Evolutionary conservation across 2,888 invertebrate species (phyloP), one percentile per base, ranked within the genome.

Genomic region (Nymphalis c-album): DNA sequence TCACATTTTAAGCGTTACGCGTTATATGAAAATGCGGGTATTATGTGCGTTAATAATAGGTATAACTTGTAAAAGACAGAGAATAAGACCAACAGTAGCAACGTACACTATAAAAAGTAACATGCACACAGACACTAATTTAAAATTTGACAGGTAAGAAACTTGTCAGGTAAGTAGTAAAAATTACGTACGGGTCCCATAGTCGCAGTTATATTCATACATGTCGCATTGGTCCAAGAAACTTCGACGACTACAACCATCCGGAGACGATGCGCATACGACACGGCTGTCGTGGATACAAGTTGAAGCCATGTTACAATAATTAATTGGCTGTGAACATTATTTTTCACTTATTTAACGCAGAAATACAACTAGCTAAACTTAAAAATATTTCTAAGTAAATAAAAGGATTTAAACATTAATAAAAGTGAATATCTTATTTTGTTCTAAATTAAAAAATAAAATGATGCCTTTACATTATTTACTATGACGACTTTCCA

Each of bases 131-230:
- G 6, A 2, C 18, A 20, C n/a, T 20, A 7, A 50, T 18, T n/a
- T 20, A 18, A 18, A 22, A 53, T 20, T 4, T n/a, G n/a, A n/a
- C n/a, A n/a, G n/a, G n/a, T n/a, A n/a, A n/a, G n/a, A n/a, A n/a
- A n/a, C n/a, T n/a, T n/a, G 13, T 40, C 4, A 35, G 16, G 16
- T 18, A 22, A 35, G 16, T 18, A 48, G n/a, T 55, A 35, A n/a
- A 51, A 63, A 31, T 22, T 47, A 87, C 86, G 64, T 78, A 91
- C 91, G 79, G 20, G 84, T 80, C 13, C 80, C 78, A 71, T 79
- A 84, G 68, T 90, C 90, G 71, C 90, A 91, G 76, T 91, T 90
- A 70, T 81, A 91, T 71, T 91, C 91, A 66, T 86, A 88, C 88
- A 91, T 86, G 70, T 91, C 91, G 70, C 91, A 91, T 26, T 83